Base-by-base conservation (phyloP, 2,888 invertebrate genomes). In the Bugulina stolonifera region DNA sequence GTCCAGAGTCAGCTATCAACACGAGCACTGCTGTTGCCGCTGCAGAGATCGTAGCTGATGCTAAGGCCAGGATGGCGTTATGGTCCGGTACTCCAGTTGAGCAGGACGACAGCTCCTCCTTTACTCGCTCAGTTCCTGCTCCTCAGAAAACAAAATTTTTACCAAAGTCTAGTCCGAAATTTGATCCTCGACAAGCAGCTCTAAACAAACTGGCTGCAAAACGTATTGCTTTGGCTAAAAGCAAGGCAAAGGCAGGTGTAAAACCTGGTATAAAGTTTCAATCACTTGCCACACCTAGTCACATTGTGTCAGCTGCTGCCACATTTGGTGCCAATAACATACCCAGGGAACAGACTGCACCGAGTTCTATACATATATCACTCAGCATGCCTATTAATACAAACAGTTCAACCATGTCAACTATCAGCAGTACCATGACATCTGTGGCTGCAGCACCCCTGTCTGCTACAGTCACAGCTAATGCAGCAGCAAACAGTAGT, bases 131-230 rank as follows among this genome's bases (percentile, higher is more conserved):
- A 10, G 34, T 64, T 10, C 64, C 64, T 27, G 64, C 32, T 27
- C 64, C 32, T 5, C 64, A 27, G 32, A 64, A 64, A 34, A 64
- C 64, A 14, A 64, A 64, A 32, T 64, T 64, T 64, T 27, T 64
- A 27, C 64, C 64, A 14, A 64, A 64, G 32, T 22, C 27, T n/a
- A 64, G 64, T 34, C 64, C 64, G 10, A 64, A 64, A n/a, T 64
- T 64, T 64, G 64, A 64, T 32, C 25, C 64, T 27, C 27, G 64
- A 25, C 64, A 64, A 64, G 64, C 64, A 14, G 64, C 64, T 14
- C 64, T 64, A 5, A 64, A 64, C 32, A 64, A 64, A 34, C 64
- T 64, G 5, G 64, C 64, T 14, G 22, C 64, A 2, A 64, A 27
- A 32, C 29, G 64, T 32, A 14, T 64, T 22, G 64, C 64, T 32